Conservation (phyloP, 2,113 vertebrate genomes). For the Clarias macrocephalus region DNA sequence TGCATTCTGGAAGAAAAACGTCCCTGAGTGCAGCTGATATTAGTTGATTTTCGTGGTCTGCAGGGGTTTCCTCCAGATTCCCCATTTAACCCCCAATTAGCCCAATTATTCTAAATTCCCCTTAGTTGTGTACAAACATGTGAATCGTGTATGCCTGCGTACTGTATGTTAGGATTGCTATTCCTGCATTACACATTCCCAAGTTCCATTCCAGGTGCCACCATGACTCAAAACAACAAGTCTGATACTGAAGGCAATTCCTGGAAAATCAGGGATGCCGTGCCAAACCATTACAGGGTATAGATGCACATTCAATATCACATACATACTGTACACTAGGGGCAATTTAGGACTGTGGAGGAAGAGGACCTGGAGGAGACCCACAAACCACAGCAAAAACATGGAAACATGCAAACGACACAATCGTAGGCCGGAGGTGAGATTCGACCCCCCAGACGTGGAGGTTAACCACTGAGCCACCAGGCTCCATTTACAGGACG, state of each 20-base stretch:
- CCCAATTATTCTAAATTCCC: neutral
- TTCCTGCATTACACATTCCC: neutral
- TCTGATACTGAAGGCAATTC: too few species aligned
- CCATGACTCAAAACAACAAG: neutral
- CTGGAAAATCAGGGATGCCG: too few species aligned
- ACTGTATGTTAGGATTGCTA: neutral
- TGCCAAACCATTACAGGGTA: too few species aligned
- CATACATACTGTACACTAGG: too few species aligned
- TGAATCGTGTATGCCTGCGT: neutral
- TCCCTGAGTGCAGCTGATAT: neutral
- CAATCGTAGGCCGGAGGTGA: too few species aligned
- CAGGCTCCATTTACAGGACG: neutral
- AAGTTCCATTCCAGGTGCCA: neutral
- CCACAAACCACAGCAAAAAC: too few species aligned
- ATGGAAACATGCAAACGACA: too few species aligned
- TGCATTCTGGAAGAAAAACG: neutral
- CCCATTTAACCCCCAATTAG: neutral
- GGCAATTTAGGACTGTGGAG: too few species aligned
- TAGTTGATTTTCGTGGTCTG: neutral
- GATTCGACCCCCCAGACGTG: too few species aligned
- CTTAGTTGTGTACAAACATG: neutral
- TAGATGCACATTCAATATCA: too few species aligned
- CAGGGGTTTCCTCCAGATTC: neutral
- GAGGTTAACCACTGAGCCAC: too few species aligned
- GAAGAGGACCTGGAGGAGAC: too few species aligned